Evolutionary conservation across 2,113 vertebrate genomes (phyloP).

Genomic region (Otocyon megalotis): DNA sequence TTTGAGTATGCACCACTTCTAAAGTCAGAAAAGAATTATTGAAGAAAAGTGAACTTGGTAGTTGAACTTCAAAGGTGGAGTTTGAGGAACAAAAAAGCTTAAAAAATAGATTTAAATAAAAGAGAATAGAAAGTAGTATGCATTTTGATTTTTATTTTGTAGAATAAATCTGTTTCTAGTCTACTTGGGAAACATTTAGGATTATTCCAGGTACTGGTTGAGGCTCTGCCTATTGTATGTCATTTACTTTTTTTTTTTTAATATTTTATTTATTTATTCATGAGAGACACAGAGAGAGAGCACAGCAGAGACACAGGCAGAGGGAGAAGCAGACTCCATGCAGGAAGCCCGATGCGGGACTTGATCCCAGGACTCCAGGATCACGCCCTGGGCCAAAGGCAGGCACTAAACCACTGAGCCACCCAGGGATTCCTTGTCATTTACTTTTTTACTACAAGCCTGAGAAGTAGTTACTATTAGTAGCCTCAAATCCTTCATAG

Average conservation of each 20-base stretch:
- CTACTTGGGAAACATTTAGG: not conserved
- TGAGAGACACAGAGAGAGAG: too few species aligned
- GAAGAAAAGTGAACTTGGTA: constrained; percentile 2
- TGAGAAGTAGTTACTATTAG: not conserved
- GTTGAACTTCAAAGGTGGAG: not conserved
- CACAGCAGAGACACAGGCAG: too few species aligned
- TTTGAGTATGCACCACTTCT: not conserved
- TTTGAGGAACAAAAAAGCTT: not conserved
- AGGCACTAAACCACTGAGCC: too few species aligned
- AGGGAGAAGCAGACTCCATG: too few species aligned
- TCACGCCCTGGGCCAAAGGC: too few species aligned
- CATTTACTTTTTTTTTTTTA: not conserved
- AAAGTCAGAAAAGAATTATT: not conserved
- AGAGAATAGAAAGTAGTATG: not conserved
- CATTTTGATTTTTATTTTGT: not conserved
- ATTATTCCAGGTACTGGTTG: not conserved
- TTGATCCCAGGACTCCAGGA: too few species aligned
- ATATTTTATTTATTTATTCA: too few species aligned
- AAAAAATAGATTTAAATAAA: not conserved
- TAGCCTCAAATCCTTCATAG: not conserved
- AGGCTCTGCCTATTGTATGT: not conserved
- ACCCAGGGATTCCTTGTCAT: not conserved
- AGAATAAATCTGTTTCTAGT: not conserved
- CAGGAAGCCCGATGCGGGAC: too few species aligned
- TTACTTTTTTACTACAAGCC: not conserved